Evolutionary conservation across 2,888 invertebrate genomes (phyloP).

Genomic region (Acleris cristana): DNA sequence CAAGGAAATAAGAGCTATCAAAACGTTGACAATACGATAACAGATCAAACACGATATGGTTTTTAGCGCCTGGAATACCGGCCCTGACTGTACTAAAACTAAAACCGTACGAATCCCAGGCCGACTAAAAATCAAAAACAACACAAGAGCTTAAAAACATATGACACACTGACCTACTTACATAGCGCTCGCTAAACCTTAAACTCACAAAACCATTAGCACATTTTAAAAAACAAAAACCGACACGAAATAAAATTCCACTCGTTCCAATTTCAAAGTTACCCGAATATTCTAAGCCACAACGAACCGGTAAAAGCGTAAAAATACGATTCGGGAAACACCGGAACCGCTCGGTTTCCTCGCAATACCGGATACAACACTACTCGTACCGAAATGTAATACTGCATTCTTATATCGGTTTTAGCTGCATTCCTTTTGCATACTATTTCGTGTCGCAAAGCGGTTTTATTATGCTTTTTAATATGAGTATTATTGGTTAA

Average conservation of each 20-base stretch:
- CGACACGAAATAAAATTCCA: not conserved
- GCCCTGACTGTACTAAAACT: no score
- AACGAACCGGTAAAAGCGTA: slow-evolving; percentile 17
- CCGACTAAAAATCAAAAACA: no score
- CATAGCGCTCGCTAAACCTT: not conserved
- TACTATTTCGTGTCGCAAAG: not conserved
- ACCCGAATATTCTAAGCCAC: slow-evolving; percentile 17
- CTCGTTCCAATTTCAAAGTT: slow-evolving; percentile 16
- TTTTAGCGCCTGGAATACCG: no score
- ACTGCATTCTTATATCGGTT: slow-evolving; percentile 15
- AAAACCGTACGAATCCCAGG: no score
- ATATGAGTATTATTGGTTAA: not conserved
- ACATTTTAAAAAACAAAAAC: not conserved
- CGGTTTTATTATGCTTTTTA: not conserved
- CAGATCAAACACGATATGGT: no score
- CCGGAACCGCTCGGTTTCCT: slow-evolving; percentile 11
- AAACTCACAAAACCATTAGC: not conserved
- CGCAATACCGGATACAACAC: slow-evolving; percentile 20
- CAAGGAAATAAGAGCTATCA: no score
- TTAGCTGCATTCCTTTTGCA: slow-evolving; percentile 2
- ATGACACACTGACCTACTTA: no score
- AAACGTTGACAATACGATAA: no score
- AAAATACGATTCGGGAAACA: slow-evolving; percentile 22
- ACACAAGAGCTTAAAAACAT: no score
- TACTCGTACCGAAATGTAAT: slow-evolving; percentile 18